phyloP scores from a whole-genome alignment of 2,113 vertebrate species.

The Stercorarius parasiticus region DNA sequence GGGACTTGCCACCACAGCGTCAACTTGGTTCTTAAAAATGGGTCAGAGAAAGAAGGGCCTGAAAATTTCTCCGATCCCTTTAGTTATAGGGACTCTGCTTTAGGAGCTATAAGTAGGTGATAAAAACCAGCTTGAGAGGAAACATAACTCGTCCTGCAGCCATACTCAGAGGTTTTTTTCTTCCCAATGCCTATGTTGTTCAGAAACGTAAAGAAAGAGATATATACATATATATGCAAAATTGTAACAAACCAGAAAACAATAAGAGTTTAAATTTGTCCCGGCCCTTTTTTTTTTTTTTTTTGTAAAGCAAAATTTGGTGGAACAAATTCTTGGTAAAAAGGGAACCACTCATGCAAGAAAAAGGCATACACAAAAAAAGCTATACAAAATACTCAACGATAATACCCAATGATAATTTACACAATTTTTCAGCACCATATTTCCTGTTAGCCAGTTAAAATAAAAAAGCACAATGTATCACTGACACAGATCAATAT shows the following conservation, averaged over 20 bases:
- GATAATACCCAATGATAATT: background rate
- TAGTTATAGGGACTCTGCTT: background rate
- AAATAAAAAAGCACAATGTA: background rate
- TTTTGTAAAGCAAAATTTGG: background rate
- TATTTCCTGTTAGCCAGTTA: background rate
- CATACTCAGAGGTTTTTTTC: background rate
- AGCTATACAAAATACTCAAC: background rate
- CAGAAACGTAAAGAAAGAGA: background rate
- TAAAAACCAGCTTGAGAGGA: background rate
- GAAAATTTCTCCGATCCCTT: background rate
- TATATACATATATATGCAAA: background rate
- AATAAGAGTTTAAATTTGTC: background rate
- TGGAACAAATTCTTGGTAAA: background rate
- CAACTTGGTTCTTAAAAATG: background rate
- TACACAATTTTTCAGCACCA: background rate
- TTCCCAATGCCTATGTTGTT: background rate
- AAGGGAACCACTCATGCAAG: background rate
- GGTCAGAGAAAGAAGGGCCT: background rate
- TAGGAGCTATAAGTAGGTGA: background rate
- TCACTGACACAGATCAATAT: background rate
- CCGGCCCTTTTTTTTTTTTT: background rate
- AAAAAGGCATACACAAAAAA: background rate
- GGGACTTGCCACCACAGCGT: background rate
- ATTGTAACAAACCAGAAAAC: background rate
- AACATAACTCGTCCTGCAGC: background rate